A percentile compares a stretch with the other conserved stretches of the same genome.
These are phyloP conservation scores for Plestiodon gilberti DNA, from an alignment of 2,113 vertebrate genomes.

Conservation along the genomic window DNA sequence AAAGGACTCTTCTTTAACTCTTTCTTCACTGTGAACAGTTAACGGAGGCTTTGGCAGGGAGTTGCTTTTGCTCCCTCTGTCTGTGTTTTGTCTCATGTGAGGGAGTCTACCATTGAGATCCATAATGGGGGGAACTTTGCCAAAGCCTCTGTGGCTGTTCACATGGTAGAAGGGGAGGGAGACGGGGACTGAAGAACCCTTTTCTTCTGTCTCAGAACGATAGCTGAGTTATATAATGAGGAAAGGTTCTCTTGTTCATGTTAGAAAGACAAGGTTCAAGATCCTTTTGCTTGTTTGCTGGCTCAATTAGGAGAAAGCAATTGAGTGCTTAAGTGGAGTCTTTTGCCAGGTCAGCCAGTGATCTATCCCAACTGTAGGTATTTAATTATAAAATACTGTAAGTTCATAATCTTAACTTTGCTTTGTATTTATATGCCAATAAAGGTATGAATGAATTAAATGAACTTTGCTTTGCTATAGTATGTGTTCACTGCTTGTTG, in stretches of 20 bases:
- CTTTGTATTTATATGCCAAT: too few relatives aligned
- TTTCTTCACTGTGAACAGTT: not conserved
- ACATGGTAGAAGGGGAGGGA: not conserved
- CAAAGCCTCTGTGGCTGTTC: not conserved
- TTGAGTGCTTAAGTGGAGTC: not conserved
- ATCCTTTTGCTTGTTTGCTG: not conserved
- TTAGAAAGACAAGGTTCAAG: not conserved
- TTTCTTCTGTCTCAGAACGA: not conserved
- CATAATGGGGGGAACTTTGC: not conserved
- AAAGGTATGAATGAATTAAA: too few relatives aligned
- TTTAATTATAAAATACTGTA: not conserved
- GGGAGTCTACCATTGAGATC: not conserved
- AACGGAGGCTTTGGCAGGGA: not conserved
- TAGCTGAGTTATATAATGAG: not conserved
- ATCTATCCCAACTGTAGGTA: not conserved
- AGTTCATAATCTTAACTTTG: not conserved
- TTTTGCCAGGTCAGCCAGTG: not conserved
- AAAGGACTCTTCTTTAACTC: not conserved
- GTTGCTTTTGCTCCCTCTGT: not conserved
- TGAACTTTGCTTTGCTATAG: not conserved
- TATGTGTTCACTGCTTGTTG: not conserved
- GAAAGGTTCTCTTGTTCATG: not conserved
- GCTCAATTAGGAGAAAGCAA: not conserved
- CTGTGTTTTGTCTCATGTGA: not conserved
- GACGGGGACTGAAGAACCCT: not conserved